Conservation (phyloP, 2,797 vertebrate species). For the Oryzias sinensis region DNA sequence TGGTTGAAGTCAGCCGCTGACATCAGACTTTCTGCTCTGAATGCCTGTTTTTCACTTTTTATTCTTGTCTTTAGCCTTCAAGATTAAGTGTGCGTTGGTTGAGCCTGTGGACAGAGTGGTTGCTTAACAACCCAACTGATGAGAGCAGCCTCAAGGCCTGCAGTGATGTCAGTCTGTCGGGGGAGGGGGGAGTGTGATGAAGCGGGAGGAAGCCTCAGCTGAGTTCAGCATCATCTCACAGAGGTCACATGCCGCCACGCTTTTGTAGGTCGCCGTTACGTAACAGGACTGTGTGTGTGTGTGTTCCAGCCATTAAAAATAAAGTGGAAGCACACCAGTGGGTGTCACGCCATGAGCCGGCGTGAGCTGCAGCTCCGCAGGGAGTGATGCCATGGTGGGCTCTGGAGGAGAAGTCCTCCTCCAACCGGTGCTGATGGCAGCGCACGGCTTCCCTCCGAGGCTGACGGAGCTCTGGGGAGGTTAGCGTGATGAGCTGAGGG, state of each 20-base stretch:
- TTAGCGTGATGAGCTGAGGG: no score
- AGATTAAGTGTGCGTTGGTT: conserved; percentile 70
- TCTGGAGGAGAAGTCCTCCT: conserved; percentile 32
- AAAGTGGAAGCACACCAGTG: conserved; percentile 22
- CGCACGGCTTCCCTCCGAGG: no score
- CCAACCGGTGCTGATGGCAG: conserved; percentile 19
- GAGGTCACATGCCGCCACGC: conserved; percentile 64
- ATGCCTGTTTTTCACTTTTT: conserved; percentile 15
- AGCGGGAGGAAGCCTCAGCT: conserved; percentile 50
- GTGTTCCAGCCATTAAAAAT: conserved; percentile 48
- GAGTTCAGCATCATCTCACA: conserved; percentile 68
- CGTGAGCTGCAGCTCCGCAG: conserved; percentile 17
- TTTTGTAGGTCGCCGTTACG: conserved; percentile 68
- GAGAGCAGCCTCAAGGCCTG: conserved; percentile 66
- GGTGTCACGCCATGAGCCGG: conserved; percentile 5
- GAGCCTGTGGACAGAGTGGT: conserved; percentile 72
- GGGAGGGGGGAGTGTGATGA: conserved; percentile 33
- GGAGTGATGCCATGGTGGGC: conserved; percentile 42
- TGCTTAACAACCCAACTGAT: conserved; percentile 74
- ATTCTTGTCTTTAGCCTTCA: conserved; percentile 48
- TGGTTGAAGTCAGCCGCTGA: conserved; percentile 16
- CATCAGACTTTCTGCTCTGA: conserved; percentile 5
- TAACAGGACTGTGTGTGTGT: conserved; percentile 47
- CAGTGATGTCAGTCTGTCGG: conserved; percentile 58
- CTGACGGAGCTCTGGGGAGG: no score